Percentiles rank a stretch among this genome's conserved stretches.
These are phyloP conservation scores for Trachops cirrhosus DNA, from an alignment of 2,797 vertebrate species.

Conservation along the genomic window DNA sequence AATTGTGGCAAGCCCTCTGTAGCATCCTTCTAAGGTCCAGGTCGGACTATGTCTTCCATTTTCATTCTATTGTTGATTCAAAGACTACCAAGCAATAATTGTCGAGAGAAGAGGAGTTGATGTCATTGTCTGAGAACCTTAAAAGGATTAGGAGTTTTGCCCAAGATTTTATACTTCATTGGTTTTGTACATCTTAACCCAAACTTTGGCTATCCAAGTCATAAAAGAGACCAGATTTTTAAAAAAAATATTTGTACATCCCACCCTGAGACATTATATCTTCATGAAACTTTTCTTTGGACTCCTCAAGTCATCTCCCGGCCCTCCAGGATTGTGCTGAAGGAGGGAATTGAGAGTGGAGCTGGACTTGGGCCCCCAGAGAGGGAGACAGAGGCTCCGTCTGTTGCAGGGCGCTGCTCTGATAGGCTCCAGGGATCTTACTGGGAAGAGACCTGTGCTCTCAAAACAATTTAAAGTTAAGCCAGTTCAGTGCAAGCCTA, in stretches of 20 bases:
- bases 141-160: slow-evolving; percentile 14
- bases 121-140: slow-evolving; percentile 48
- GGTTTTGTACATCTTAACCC: neutral
- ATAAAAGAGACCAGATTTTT: neutral
- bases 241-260: neutral
- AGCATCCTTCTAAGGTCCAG: slow-evolving; percentile 11
- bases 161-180: neutral
- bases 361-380: neutral
- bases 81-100: slow-evolving; percentile 51
- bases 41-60: slow-evolving; percentile 50
- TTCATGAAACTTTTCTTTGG: neutral
- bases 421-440: neutral
- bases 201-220: neutral
- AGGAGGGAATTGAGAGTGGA: neutral
- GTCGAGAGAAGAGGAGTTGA: neutral
- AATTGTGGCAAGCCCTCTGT: slow-evolving; percentile 42
- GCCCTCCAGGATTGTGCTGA: neutral
- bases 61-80: slow-evolving; percentile 57
- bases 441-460: neutral
- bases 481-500: neutral
- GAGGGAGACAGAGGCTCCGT: neutral
- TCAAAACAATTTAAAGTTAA: neutral
- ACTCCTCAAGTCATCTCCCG: neutral
- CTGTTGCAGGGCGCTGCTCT: neutral
- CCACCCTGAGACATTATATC: neutral